Evolutionary conservation across 2,888 invertebrate species (phyloP), one percentile per base, ranked within the genome.

Genomic region (Acanthosepion esculentum): DNA sequence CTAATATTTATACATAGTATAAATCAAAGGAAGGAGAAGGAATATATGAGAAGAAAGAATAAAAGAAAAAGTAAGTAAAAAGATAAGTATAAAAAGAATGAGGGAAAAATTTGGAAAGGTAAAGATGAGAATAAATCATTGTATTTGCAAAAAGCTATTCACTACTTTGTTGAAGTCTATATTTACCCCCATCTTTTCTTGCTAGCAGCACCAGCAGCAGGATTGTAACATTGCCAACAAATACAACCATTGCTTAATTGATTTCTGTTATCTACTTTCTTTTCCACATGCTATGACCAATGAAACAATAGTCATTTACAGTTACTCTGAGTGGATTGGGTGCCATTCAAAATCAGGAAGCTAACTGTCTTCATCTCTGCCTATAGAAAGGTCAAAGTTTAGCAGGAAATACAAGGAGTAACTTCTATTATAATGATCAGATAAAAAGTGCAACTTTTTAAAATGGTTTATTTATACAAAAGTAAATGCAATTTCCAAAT

Each of bases 181-280:
- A 78, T 78, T n/a, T 33, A 15, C 78, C n/a, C n/a, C 64, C 26
- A 64, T 26, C 29, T 33, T 15, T 78, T 78, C 12, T 78, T 78
- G 33, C 33, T n/a, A 78, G 33, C n/a, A 78, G 78, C 78, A n/a
- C n/a, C 64, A 23, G 50, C 50, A 55, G 20, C 59, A 59, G 59
- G 23, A 78, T n/a, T n/a, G 78, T n/a, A 33, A 12, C n/a, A 78
- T 33, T 78, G 78, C 78, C n/a, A n/a, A 78, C 78, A 78, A 78
- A 78, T n/a, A 78, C 78, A 78, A 78, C 78, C n/a, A 78, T 78
- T n/a, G 78, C n/a, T 78, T n/a, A 78, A 78, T 78, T 78, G 78
- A 78, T 78, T 78, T n/a, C 78, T 78, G 15, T 78, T 78, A 78
- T 78, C 18, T 78, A 33, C 78, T 10, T 78, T 33, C n/a, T n/a